phyloP scores from a whole-genome alignment of 1,140 invertebrate genomes.

The Grapholita molesta region DNA sequence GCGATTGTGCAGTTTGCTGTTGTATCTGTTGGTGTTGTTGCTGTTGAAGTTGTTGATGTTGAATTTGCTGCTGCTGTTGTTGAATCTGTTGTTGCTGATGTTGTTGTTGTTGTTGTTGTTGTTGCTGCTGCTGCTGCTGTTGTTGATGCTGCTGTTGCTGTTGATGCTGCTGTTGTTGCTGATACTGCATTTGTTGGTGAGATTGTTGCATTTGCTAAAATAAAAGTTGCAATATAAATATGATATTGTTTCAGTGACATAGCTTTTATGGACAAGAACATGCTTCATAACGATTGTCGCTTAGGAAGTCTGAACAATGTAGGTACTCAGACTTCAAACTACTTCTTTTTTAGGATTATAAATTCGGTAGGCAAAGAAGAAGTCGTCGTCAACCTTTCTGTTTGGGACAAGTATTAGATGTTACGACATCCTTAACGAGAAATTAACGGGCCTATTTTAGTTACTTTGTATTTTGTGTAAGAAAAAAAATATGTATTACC shows the following conservation, averaged over 20 bases:
- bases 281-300: too few relatives aligned
- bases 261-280: too few relatives aligned
- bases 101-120: conserved; percentile 58
- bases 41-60: conserved; percentile 43
- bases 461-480: too few relatives aligned
- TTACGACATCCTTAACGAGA: too few relatives aligned
- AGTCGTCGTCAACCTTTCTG: too few relatives aligned
- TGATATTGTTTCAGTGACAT: background rate
- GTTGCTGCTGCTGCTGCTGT: conserved; percentile 51
- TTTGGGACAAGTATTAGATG: too few relatives aligned
- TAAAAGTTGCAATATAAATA: background rate
- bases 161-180: conserved; percentile 52
- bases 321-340: too few relatives aligned
- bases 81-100: conserved; percentile 52
- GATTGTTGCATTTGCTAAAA: conserved; percentile 59
- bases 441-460: too few relatives aligned
- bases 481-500: too few relatives aligned
- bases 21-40: conserved; percentile 47
- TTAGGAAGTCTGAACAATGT: too few relatives aligned
- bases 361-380: too few relatives aligned
- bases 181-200: conserved; percentile 43
- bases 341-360: too few relatives aligned
- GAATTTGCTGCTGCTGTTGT: conserved; percentile 61
- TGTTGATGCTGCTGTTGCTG: conserved; percentile 56
- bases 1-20: conserved; percentile 70